Conservation (phyloP, 2,888 invertebrate genomes). For the Corythucha ciliata region DNA sequence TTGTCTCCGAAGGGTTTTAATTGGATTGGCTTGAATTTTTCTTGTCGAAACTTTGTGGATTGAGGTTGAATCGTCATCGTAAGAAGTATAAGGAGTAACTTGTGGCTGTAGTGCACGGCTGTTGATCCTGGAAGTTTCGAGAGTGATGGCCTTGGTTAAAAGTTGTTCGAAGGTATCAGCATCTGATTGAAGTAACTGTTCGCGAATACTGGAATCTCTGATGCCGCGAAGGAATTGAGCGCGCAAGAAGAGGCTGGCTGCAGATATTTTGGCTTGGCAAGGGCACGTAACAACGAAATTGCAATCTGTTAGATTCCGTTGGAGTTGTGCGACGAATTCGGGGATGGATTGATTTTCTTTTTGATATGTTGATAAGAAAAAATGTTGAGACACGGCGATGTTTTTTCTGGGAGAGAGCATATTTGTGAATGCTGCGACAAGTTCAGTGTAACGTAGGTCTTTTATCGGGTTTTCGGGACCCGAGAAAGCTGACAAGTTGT, state of each 20-base stretch:
- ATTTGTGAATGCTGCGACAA: slow-evolving; percentile 11
- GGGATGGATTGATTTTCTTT: slow-evolving; percentile 18
- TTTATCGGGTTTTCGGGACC: slow-evolving; percentile 17
- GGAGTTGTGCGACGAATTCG: slow-evolving; percentile 18
- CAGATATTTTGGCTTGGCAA: slow-evolving; percentile 12
- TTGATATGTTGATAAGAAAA: slow-evolving; percentile 17
- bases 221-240: too few species aligned
- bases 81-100: background rate
- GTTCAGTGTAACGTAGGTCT: background rate
- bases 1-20: too few species aligned
- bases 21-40: too few species aligned
- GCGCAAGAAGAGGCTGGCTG: slow-evolving; percentile 12
- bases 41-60: too few species aligned
- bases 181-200: slow-evolving; percentile 14
- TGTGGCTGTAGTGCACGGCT: slow-evolving; percentile 8
- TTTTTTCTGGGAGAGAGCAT: slow-evolving; percentile 14
- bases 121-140: slow-evolving; percentile 6
- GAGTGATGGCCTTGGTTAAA: background rate
- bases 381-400: slow-evolving; percentile 21
- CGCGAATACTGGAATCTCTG: slow-evolving; percentile 18
- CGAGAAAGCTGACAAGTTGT: slow-evolving; percentile 16
- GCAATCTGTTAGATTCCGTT: too few species aligned
- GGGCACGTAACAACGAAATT: slow-evolving; percentile 7
- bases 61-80: background rate
- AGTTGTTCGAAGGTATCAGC: slow-evolving; percentile 2